Conservation (phyloP, 2,888 invertebrate species). For the Dasysyrphus tricinctus region DNA sequence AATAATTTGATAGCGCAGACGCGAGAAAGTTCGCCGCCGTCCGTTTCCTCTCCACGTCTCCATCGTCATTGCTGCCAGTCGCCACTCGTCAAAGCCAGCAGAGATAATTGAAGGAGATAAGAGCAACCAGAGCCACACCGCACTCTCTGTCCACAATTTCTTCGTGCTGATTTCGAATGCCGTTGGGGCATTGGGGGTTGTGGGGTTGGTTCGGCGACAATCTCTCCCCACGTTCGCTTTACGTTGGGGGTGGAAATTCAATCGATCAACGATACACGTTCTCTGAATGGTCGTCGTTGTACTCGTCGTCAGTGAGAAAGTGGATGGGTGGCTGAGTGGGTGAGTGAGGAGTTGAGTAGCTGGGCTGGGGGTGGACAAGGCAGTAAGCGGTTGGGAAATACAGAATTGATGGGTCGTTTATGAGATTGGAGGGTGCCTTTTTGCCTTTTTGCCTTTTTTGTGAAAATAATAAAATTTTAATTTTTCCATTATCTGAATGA, state of each 20-base stretch:
- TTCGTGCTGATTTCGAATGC: conserved; percentile 40
- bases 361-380: conserved; percentile 24
- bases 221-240: conserved; percentile 2
- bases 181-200: conserved; percentile 25
- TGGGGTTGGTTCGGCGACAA: conserved; percentile 59
- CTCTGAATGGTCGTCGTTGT: conserved; percentile 69
- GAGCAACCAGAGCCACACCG: conserved; percentile 78
- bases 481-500: conserved; percentile 75
- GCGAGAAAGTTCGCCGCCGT: conserved; percentile 63
- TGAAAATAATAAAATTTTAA: conserved; percentile 73
- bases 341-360: conserved; percentile 34
- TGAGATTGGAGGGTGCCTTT: conserved; percentile 49
- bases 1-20: conserved; percentile 69
- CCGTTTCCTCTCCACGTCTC: background rate
- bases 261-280: conserved; percentile 73
- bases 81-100: conserved; percentile 58
- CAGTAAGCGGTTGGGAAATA: conserved; percentile 55
- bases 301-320: conserved; percentile 36
- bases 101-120: conserved; percentile 83
- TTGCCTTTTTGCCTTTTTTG: conserved; percentile 48
- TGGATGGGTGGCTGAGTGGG: conserved; percentile 51
- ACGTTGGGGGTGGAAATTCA: conserved; percentile 65
- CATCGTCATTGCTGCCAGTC: conserved; percentile 10
- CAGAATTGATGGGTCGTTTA: conserved; percentile 70
- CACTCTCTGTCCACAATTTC: conserved; percentile 68